Percentiles rank a stretch among this genome's conserved stretches.
Evolutionary conservation across 2,113 vertebrate species (phyloP).

Genomic region (Pantherophis guttatus): DNA sequence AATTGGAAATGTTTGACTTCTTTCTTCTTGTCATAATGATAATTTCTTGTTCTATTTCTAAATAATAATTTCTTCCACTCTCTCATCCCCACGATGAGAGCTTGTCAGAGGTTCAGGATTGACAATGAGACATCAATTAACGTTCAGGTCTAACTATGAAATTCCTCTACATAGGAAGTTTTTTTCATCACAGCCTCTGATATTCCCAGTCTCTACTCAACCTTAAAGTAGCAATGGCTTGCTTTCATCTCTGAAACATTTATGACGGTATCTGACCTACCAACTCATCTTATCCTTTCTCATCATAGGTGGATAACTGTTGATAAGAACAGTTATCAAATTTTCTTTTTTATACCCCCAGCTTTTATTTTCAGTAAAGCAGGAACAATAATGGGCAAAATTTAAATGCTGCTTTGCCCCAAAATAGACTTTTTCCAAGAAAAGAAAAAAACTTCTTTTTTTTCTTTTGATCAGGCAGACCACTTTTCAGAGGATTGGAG

Average conservation of each 20-base stretch:
- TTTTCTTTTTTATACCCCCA: background rate
- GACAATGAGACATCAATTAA: conserved; percentile 20
- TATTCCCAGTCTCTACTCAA: background rate
- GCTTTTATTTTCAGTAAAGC: background rate
- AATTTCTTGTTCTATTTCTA: conserved; percentile 4
- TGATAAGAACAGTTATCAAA: background rate
- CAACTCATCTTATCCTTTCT: background rate
- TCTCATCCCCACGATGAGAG: conserved; percentile 7
- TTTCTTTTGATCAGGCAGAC: background rate
- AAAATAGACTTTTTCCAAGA: background rate
- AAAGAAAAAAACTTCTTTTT: too few species aligned
- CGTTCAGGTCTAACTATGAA: background rate
- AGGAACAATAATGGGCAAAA: background rate
- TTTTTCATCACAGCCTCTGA: background rate
- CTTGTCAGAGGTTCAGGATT: conserved; percentile 7
- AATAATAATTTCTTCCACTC: conserved; percentile 10
- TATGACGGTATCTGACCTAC: background rate
- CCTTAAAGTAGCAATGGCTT: background rate
- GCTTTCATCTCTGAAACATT: background rate
- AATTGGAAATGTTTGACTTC: background rate
- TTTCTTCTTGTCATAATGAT: background rate
- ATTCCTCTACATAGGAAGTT: background rate
- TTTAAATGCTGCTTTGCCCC: background rate
- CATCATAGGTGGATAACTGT: background rate
- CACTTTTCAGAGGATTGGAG: background rate